Evolutionary conservation across 2,113 vertebrate genomes (phyloP), one percentile per base, ranked within the genome.

Genomic region (Gasterosteus nipponicus): DNA sequence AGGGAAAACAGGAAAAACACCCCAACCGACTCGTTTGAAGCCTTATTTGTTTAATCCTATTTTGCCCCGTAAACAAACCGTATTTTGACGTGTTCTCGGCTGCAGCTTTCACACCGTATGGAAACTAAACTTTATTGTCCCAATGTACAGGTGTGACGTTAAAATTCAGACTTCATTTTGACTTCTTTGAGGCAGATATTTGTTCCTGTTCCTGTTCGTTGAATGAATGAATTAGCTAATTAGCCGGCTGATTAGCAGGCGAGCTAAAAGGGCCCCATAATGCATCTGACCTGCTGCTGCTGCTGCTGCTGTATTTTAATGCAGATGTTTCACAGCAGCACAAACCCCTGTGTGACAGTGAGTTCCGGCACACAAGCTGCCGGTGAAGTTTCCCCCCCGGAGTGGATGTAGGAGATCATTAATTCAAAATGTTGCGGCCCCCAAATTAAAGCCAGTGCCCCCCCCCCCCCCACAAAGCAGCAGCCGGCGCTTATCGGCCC

Each of bases 361-460:
- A 89, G 83, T 88, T 87, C 69, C 82, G 53, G 73, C 84, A 65
- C 81, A 81, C 80, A 80, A 78, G 88, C 86, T 88, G 82, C 67
- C 77, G 33, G 3, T 86, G 88, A 89, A 90, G 82, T 91, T 90
- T 26, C 1, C 86, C 78, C 71, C 72, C 81, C 77, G 86, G 82
- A 78, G 77, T 87, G 77, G 82, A 80, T 90, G 88, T 87, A 87
- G 83, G 85, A 86, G 87, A 90, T 95, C 94, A 95, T 94, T 94
- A 93, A 93, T 93, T 94, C 92, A 89, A 88, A 93, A 94, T 90
- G 88, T 93, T 91, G 91, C 86, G 63, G 87, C 86, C 88, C 86
- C 89, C 77, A 93, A 92, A 94, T 93, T 91, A 90, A 93, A 94
- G 92, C 88, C 84, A 91, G 92, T 90, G 82, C 88, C 91, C 92